Base-by-base conservation (phyloP, 2,797 vertebrate genomes). In the Acipenser oxyrinchus region DNA sequence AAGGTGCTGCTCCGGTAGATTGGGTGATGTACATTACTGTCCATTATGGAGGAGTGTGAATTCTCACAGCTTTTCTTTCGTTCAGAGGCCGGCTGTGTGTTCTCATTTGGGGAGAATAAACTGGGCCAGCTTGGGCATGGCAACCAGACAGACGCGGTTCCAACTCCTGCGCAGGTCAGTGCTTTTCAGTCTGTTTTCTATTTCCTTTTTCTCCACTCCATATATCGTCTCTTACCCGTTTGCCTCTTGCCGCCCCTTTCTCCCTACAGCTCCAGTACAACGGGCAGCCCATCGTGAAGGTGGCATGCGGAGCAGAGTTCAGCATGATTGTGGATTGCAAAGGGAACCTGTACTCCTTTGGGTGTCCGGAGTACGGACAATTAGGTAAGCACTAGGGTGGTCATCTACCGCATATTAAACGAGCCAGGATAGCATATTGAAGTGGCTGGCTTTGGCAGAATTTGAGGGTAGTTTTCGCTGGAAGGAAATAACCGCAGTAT, bases 321-420 rank as follows among this genome's bases (percentile, higher is more conserved):
- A 96, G 95, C 75, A 97, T 98, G 95, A 91, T 96, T 75, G 92
- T 96, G 84, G 96, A 98, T 84, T 98, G 96, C 81, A 97, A 98
- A 83, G 96, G 96, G 49, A 97, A 97, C 83, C 83, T 98, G 49
- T 98, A 97, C 75, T 98, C 96, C 49, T 98, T 98, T 0, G 96
- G 96, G 65, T 96, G 94, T 81, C 96, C 96, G 0, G 96, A 98
- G 68, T 98, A 97, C 0, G 95, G 96, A 70, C 96, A 98, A 83
- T 85, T 98, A 68, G 96, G 95, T 98, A 92, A 3, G 87, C 4
- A 18, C 10, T 48, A 1, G 55, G 11, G 23, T 37, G 4, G 23
- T 37, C 15, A 18, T 18, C 15, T 18, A 18, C 15, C 15, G 15
- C 15, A 18, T 18, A 18, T 1, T 18, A 37, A 37, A 37, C 23